Percentiles rank a stretch among this genome's conserved stretches.
phyloP scores from a whole-genome alignment of 2,797 vertebrate species.

The Premnoplex brunnescens region DNA sequence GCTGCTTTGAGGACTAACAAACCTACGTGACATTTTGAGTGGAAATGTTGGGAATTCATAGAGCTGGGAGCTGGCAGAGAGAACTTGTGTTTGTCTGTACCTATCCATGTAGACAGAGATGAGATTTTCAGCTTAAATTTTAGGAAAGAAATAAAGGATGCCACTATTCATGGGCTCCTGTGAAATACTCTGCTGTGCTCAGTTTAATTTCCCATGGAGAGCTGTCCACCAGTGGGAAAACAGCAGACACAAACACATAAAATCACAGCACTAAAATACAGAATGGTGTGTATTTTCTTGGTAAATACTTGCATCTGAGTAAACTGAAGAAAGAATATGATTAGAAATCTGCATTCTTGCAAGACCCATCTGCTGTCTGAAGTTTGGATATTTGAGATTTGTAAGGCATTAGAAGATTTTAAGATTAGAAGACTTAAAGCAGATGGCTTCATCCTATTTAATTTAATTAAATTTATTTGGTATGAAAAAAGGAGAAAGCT shows the following conservation, averaged over 20 bases:
- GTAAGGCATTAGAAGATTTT: constrained; percentile 59
- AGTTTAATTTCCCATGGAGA: constrained; percentile 8
- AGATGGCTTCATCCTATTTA: constrained; percentile 71
- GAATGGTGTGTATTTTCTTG: neutral
- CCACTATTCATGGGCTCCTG: neutral
- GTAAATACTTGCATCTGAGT: neutral
- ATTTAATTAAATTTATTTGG: constrained; percentile 75
- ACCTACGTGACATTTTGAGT: neutral
- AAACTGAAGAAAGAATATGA: neutral
- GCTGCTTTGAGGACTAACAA: neutral
- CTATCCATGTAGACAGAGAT: neutral
- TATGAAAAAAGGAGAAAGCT: constrained; percentile 64
- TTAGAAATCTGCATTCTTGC: neutral
- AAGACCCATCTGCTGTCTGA: constrained; percentile 5
- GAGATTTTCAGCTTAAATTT: constrained; percentile 19
- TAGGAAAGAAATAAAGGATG: constrained; percentile 14
- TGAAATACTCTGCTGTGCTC: constrained; percentile 45
- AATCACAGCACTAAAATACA: neutral
- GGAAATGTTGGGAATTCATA: neutral
- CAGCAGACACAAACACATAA: neutral
- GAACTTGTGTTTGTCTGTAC: neutral
- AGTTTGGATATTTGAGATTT: constrained; percentile 60
- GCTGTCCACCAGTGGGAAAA: neutral
- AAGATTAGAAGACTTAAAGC: constrained; percentile 46
- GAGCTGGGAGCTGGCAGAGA: neutral